Percentiles rank a stretch among this genome's conserved stretches.
These are phyloP conservation scores for Lypha dubia DNA, from an alignment of 2,888 invertebrate species.

Conservation along the genomic window DNA sequence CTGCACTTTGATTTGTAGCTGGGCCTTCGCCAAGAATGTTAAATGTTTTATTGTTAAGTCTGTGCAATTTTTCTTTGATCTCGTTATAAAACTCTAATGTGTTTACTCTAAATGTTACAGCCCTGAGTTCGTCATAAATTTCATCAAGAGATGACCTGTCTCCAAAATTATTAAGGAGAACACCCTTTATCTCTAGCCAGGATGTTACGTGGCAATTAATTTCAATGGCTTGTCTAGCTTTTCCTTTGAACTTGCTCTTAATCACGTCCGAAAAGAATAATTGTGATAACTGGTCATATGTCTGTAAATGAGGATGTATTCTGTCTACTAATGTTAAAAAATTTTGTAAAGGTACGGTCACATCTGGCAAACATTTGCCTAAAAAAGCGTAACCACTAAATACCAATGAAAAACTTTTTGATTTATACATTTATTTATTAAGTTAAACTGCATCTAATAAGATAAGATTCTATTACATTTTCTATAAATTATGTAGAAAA, in stretches of 20 bases:
- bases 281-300: slow-evolving; percentile 2
- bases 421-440: too few species aligned
- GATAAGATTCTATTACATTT: too few species aligned
- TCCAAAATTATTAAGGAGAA: not conserved
- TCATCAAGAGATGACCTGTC: too few species aligned
- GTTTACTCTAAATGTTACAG: not conserved
- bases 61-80: not conserved
- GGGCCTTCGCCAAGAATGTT: not conserved
- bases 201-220: not conserved
- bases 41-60: not conserved
- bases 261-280: slow-evolving; percentile 9
- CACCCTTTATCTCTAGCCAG: slow-evolving; percentile 1
- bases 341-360: not conserved
- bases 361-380: too few species aligned
- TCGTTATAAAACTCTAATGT: not conserved
- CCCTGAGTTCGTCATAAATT: not conserved
- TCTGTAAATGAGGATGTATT: slow-evolving; percentile 5
- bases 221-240: slow-evolving; percentile 16
- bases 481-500: too few species aligned
- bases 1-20: not conserved
- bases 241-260: not conserved
- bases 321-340: slow-evolving; percentile 1
- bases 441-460: too few species aligned
- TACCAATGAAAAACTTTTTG: too few species aligned
- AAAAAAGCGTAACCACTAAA: too few species aligned